Conservation (phyloP, 2,113 vertebrate genomes). For the Apodemus sylvaticus region DNA sequence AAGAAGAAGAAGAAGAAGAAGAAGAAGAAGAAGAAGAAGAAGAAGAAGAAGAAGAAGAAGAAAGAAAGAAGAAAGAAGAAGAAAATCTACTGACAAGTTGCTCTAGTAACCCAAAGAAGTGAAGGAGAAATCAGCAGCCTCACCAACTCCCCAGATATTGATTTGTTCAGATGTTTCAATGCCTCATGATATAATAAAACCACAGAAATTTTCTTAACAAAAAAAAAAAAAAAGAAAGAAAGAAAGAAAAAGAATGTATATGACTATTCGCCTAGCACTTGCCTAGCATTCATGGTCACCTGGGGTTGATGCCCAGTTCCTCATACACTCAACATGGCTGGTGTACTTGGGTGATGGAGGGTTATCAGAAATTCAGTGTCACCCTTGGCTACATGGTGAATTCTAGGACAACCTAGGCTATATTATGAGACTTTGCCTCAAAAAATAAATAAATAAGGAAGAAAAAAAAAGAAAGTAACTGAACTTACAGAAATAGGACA, state of each 20-base stretch:
- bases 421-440: neutral
- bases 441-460: too few species aligned
- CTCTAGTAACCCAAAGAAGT: constrained; percentile 93
- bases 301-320: neutral
- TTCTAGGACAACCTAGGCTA: neutral
- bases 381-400: neutral
- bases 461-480: neutral
- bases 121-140: constrained; percentile 87
- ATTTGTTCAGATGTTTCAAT: constrained; percentile 92
- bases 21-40: too few species aligned
- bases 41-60: too few species aligned
- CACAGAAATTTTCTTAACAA: constrained; percentile 86
- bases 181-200: constrained; percentile 97
- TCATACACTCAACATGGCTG: neutral
- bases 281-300: too few species aligned
- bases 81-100: constrained; percentile 89
- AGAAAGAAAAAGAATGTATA: too few species aligned
- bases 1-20: too few species aligned
- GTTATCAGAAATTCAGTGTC: neutral
- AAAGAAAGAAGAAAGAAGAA: too few species aligned
- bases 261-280: neutral
- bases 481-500: neutral
- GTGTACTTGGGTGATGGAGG: neutral
- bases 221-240: too few species aligned
- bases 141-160: constrained; percentile 82